Evolutionary conservation across 2,888 invertebrate species (phyloP), one percentile per base, ranked within the genome.

Genomic region (Didymodactylos carnosus): DNA sequence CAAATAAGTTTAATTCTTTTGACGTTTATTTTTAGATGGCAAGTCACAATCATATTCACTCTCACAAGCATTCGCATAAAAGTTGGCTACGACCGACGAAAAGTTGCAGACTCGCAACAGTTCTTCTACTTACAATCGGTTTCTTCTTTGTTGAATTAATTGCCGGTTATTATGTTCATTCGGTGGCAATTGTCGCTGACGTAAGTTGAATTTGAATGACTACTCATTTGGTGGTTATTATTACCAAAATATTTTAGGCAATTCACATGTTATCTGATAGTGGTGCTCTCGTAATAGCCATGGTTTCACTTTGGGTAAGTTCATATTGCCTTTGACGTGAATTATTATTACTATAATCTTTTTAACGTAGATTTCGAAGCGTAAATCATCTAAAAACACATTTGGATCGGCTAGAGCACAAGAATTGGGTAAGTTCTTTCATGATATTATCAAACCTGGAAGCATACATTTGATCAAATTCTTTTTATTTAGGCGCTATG

Each of bases 251-350:
- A n/a, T n/a, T n/a, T n/a, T n/a, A n/a, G n/a, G 93, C 94, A 82
- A 97, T 95, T 87, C 97, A 97, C 83, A 95, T 97, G 95, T 84
- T 97, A 77, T 94, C 94, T 79, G 95, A 97, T 85, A 92, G 95
- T 23, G 91, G 94, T n/a, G 94, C 95, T 0, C 87, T 97, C 78
- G 88, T 93, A 72, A 91, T 95, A 79, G 95, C 94, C 74, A 94
- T 94, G 85, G 87, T 94, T 79, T 93, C 94, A 76, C 91, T 69
- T 19, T 23, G 69, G 29, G 72, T 72, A 70, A 35, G 70, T 40
- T 13, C 29, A 10, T 46, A n/a, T n/a, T n/a, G n/a, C n/a, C n/a
- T 14, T 51, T 27, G 8, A 51, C 23, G 23, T 51, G 6, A 27
- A 51, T 51, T 0, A 10, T 25, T 51, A 14, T 23, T 51, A 14